Evolutionary conservation across 2,888 invertebrate species (phyloP), one percentile per base, ranked within the genome.

Genomic region (Rhopalosiphum nymphaeae): DNA sequence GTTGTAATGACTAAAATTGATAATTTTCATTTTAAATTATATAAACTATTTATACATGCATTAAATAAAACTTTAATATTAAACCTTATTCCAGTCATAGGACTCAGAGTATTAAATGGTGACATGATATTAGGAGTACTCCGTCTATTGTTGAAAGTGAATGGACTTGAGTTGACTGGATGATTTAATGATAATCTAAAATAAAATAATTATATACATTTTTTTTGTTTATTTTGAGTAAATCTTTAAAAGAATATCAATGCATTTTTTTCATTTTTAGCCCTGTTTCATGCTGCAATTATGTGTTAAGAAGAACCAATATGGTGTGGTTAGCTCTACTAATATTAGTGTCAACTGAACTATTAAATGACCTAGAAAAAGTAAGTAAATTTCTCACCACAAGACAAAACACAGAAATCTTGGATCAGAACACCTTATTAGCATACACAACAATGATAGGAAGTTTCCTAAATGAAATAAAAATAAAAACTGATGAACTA

Each of bases 111-210:
- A 94, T 91, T 90, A 91, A 94, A 94, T 86, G 94, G 94, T 91
- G 94, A 94, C 42, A 94, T 67, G 67, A 94, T 91, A 91, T 94
- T 94, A 42, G 94, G 94, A 0, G 94, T 94, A 91, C 94, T 94
- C 29, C 94, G 86, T 67, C 94, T 94, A 86, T 42, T 94, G 91
- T 91, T 94, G 36, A 91, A 94, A 49, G 86, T 53, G 10, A 94
- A 94, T 67, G 94, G 94, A 57, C 94, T 94, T 49, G 94, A 94
- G 21, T 94, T 94, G 16, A 86, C 94, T 42, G 91, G 94, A 85
- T 94, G 94, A 91, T 93, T 93, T 89, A 93, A 93, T 84, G 92
- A 93, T 56, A 89, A 25, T 89, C 92, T 93, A 78, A 78, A 92
- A 87, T 1, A 9, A 91, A 91, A 91, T 53, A 86, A 78, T 78